phyloP scores from a whole-genome alignment of 1,140 invertebrate species.

The Bombus soroeensis region DNA sequence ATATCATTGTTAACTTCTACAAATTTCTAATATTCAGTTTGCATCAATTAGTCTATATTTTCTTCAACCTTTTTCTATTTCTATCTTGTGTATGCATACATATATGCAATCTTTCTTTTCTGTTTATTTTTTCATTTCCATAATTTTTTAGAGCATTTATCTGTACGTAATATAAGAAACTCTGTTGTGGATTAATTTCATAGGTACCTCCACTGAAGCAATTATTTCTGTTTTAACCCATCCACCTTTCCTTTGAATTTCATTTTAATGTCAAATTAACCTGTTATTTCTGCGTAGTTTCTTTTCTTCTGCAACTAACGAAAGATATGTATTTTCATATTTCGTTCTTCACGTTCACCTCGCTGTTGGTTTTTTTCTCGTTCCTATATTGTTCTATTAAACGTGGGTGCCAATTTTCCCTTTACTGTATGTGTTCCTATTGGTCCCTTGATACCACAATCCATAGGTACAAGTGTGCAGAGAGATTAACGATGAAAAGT shows the following conservation, averaged over 20 bases:
- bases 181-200: too few relatives aligned
- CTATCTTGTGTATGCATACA: not conserved
- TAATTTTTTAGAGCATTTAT: too few relatives aligned
- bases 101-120: not conserved
- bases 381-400: not conserved
- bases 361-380: too few relatives aligned
- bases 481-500: slow-evolving; percentile 17
- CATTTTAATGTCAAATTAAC: not conserved
- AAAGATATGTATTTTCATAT: not conserved
- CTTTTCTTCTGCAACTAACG: not conserved
- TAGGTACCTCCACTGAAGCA: not conserved
- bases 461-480: not conserved
- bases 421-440: too few relatives aligned
- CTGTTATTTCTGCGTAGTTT: not conserved
- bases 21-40: too few relatives aligned
- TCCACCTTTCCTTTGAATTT: not conserved
- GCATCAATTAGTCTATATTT: too few relatives aligned
- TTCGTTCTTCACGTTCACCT: not conserved
- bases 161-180: too few relatives aligned
- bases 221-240: not conserved
- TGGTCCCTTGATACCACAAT: not conserved
- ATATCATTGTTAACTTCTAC: too few relatives aligned
- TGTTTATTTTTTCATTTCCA: not conserved
- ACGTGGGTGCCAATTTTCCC: not conserved
- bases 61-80: too few relatives aligned